Base-by-base conservation (phyloP, 2,113 vertebrate species). In the Clarias gariepinus region DNA sequence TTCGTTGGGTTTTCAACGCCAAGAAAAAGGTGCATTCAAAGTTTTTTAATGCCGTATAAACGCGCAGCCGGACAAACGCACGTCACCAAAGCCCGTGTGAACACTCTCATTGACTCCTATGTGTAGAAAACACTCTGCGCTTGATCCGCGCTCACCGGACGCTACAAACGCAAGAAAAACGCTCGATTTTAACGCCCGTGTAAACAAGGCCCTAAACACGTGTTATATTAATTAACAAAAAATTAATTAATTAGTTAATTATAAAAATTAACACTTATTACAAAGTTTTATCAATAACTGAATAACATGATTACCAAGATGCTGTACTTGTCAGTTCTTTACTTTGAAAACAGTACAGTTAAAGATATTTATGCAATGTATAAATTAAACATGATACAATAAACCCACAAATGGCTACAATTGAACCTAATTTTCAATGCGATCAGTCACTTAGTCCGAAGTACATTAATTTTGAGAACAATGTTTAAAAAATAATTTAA, bases 281-380 rank as follows among this genome's bases (percentile, higher is more conserved):
- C 28, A 76, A 21, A 16, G 19, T 88, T 93, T 93, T 92, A 91
- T 87, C 92, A 64, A 76, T 53, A 89, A n/a, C 81, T 87, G 69
- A 86, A 86, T 79, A 55, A 85, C 55, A 41, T 86, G 47, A 73
- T 63, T 53, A 36, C 53, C 69, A 81, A 74, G 81, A 21, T 89
- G 86, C 81, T 88, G 47, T 88, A 88, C 73, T 85, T 77, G 33
- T 91, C 76, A 91, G 88, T 86, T 91, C 85, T 89, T 89, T 82
- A 88, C 60, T 13, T 11, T 30, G n/a, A 57, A 81, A 81, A 81
- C 57, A 33, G 58, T 73, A 12, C 66, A 41, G 58, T 73, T 12
- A 55, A 74, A 80, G 52, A 13, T n/a, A 28, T 33, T 21, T 10
- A 68, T 69, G 25, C 63, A 77, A 63, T 81, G 68, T 36, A 68